Evolutionary conservation across 2,797 vertebrate genomes (phyloP).

Genomic region (Syndactyla subalaris): DNA sequence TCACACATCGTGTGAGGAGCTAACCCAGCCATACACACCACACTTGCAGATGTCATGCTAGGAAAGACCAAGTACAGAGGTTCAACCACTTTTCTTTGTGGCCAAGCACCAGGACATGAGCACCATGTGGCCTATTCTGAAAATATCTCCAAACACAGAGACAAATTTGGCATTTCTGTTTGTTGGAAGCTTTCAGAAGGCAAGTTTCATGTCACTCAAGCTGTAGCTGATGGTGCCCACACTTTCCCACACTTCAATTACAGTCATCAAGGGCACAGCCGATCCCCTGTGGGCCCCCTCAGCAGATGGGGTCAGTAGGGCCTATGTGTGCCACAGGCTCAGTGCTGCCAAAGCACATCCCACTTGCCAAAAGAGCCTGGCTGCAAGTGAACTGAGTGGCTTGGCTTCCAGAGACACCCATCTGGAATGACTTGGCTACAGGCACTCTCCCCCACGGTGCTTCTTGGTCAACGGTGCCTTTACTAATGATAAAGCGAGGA

Average conservation of each 20-base stretch:
- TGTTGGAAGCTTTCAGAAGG: neutral
- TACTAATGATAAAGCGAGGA: neutral
- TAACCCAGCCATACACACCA: neutral
- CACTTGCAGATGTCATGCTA: neutral
- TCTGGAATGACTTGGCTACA: neutral
- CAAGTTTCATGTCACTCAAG: neutral
- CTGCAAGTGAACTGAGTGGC: neutral
- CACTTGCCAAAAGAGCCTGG: neutral
- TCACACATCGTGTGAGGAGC: neutral
- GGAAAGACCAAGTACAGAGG: neutral
- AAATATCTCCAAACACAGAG: neutral
- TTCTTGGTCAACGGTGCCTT: neutral
- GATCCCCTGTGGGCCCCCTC: too few species aligned
- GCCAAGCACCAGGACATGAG: neutral
- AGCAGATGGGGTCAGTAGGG: neutral
- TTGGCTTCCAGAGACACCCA: neutral
- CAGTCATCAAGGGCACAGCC: neutral
- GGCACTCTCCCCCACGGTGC: neutral
- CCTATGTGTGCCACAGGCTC: rapidly evolving
- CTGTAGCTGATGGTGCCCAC: neutral
- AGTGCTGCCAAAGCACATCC: neutral
- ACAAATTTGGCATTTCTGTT: neutral
- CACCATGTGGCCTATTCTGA: neutral
- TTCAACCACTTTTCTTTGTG: neutral
- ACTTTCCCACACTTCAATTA: neutral